phyloP scores from a whole-genome alignment of 23 tunicate genomes.

The Halocynthia aurantium region DNA sequence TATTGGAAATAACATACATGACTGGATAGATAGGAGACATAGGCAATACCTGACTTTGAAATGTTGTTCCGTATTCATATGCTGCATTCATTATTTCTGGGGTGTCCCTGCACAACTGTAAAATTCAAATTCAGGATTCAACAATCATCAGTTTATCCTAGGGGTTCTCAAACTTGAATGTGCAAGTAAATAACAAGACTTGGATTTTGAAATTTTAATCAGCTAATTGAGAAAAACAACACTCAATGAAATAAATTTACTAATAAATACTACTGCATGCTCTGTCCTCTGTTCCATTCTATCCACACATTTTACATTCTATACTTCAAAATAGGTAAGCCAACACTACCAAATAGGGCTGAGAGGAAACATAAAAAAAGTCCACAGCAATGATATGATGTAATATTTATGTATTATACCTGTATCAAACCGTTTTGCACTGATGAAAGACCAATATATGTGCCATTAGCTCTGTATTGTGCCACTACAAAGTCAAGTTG shows the following conservation, averaged over 20 bases:
- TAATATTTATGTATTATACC: conserved; percentile 17
- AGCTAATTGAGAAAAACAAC: not conserved
- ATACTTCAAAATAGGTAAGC: too few species aligned
- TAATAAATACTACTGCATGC: too few species aligned
- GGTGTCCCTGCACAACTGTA: conserved; percentile 45
- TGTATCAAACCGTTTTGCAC: conserved; percentile 72
- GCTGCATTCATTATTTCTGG: conserved; percentile 33
- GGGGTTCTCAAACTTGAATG: not conserved
- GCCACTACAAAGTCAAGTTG: conserved; percentile 44
- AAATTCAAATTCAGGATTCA: not conserved
- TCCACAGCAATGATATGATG: not conserved
- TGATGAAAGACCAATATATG: conserved; percentile 46
- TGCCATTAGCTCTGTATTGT: conserved; percentile 70
- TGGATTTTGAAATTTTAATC: too few species aligned
- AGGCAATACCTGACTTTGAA: conserved; percentile 1
- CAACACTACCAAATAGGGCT: too few species aligned
- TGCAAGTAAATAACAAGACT: not conserved
- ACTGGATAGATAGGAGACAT: not conserved
- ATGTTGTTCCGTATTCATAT: conserved; percentile 52
- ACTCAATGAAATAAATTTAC: not conserved
- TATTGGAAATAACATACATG: not conserved
- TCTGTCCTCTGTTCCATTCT: too few species aligned
- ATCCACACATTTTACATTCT: too few species aligned
- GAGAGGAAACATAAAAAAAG: not conserved
- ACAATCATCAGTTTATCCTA: not conserved